Conservation (phyloP, 2,797 vertebrate genomes). For the Molossus molossus region DNA sequence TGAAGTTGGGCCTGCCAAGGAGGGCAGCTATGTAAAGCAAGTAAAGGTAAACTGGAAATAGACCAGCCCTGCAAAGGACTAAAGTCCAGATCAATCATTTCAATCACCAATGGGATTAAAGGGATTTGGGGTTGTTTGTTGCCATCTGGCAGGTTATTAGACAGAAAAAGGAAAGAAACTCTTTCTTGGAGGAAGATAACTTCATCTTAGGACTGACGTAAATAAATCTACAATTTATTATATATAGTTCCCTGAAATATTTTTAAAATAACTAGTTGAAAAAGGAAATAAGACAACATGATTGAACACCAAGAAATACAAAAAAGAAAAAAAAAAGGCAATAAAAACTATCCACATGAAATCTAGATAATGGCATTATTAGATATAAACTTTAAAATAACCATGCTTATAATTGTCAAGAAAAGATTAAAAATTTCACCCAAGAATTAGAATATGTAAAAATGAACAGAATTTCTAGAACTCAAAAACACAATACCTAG, state of each 20-base stretch:
- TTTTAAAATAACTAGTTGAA: not conserved
- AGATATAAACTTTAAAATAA: not conserved
- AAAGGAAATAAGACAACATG: not conserved
- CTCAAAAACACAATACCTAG: not conserved
- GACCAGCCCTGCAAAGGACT: not conserved
- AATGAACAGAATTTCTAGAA: conserved; percentile 18
- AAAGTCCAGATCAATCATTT: conserved; percentile 1
- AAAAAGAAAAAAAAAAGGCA: not conserved
- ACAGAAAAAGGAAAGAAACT: not conserved
- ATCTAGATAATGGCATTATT: not conserved
- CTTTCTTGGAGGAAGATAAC: not conserved
- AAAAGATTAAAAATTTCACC: conserved; percentile 27
- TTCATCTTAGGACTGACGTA: not conserved
- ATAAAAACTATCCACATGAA: not conserved
- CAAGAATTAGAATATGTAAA: conserved; percentile 22
- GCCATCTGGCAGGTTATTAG: not conserved
- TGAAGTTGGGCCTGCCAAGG: not conserved
- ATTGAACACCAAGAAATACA: not conserved
- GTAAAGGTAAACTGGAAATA: not conserved
- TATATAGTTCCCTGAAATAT: not conserved
- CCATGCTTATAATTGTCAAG: not conserved
- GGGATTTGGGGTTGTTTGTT: not conserved
- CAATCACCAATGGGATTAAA: not conserved
- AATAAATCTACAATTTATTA: not conserved
- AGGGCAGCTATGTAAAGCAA: not conserved